phyloP scores from a whole-genome alignment of 2,113 vertebrate species.

The Trichechus manatus region DNA sequence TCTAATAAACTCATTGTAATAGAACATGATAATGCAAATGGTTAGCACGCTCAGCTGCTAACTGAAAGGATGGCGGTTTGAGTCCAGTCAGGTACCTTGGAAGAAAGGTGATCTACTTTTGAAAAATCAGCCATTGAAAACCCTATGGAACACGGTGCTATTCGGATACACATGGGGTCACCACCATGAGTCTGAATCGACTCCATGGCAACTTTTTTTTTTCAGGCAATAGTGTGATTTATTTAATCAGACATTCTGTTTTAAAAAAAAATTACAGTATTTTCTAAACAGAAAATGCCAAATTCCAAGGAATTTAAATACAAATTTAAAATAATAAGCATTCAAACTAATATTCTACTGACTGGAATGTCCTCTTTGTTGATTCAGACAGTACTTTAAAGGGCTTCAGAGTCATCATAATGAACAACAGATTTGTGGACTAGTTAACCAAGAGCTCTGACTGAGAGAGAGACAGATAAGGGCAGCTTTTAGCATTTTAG shows the following conservation, averaged over 20 bases:
- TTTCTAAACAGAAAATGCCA: constrained; percentile 47
- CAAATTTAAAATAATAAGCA: constrained; percentile 66
- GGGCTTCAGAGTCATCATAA: constrained; percentile 3
- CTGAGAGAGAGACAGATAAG: constrained; percentile 24
- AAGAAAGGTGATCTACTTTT: too few species aligned
- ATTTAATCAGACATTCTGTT: constrained; percentile 55
- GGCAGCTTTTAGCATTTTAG: neutral
- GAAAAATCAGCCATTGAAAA: too few species aligned
- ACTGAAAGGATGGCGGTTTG: too few species aligned
- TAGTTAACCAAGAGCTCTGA: constrained; percentile 52
- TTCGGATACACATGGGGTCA: neutral
- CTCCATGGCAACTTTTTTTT: neutral
- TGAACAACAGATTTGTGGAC: neutral
- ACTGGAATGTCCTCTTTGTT: neutral
- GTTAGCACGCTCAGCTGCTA: too few species aligned
- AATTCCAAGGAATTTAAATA: constrained; percentile 56
- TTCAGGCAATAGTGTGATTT: constrained; percentile 4
- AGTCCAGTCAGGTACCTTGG: too few species aligned
- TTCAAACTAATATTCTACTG: constrained; percentile 51
- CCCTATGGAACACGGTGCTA: neutral
- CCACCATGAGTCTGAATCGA: neutral
- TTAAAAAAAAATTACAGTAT: constrained; percentile 43
- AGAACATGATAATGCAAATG: neutral
- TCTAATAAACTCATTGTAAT: constrained; percentile 67
- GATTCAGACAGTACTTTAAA: constrained; percentile 56